Base-by-base conservation (phyloP, 1,140 invertebrate genomes). In the Oncopodura yosiiana region DNA sequence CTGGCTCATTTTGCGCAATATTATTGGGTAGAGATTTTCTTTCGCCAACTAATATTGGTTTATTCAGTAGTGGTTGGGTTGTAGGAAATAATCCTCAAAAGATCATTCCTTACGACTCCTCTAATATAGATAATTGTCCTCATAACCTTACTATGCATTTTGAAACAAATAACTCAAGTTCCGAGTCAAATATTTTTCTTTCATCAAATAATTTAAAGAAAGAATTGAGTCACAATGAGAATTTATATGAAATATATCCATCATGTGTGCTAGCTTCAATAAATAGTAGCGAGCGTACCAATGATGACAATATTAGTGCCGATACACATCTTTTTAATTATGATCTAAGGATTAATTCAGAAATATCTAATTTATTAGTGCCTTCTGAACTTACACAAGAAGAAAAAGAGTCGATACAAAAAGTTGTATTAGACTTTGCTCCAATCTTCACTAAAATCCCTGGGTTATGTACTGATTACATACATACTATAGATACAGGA, bases 371-470 rank as follows among this genome's bases (percentile, higher is more conserved):
- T 2, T 27, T 52, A 2, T 4, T 16, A 0, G 23, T 32, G 1
- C 49, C 41, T 8, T n/a, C 14, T 0, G 16, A 1, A 6, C 19
- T 53, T 37, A 26, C 29, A 16, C n/a, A 45, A 1, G 2, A 23
- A 4, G 34, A 29, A 18, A 16, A 5, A 16, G 3, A 32, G 27
- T 4, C 0, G 12, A 14, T 42, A 14, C 11, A 12, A 3, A 24
- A 38, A 3, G n/a, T 24, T 21, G 8, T 37, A 18, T 3, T 2
- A 12, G 27, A 0, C 26, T 55, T 30, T 41, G 8, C 16, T 3
- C 14, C 12, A 0, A 48, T 48, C 8, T 39, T 55, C 21, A 48
- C 53, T 3, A 49, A 44, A 30, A 19, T 3, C 3, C 53, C 53
- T 32, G 53, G 53, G 1, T 4, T 29, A 18, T 55, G 43, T 18